Evolutionary conservation across 2,888 invertebrate genomes (phyloP), one percentile per base, ranked within the genome.

Genomic region (Dasypogon diadema): DNA sequence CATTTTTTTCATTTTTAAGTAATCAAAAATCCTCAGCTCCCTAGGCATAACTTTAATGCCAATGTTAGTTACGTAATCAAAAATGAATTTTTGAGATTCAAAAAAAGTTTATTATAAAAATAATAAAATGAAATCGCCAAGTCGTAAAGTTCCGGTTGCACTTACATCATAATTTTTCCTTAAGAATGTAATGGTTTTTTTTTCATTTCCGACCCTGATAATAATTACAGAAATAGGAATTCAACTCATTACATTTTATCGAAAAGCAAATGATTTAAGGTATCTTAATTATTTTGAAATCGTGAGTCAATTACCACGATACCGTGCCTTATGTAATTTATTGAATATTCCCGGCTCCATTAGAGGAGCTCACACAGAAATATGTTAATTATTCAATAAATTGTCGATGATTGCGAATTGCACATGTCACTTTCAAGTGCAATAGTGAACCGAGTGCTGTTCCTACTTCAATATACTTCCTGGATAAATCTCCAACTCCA

Each of bases 261-360:
- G 21, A 65, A 65, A 42, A 12, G 16, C 18, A 37, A 60, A 65
- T 65, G 21, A 65, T 21, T 65, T 65, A 14, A 12, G 22, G 42
- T 4, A 65, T 65, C 46, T 65, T 65, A 65, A 65, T 65, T 46
- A n/a, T 42, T 4, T 12, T 2, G 5, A 12, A 46, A 14, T 65
- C 65, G 65, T 65, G 65, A 65, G 42, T 65, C 21, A 65, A 65
- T 65, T 65, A 65, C 30, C 21, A 46, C 30, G 42, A 37, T 18
- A 21, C 6, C 12, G 3, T 46, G 22, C n/a, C 12, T 65, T 65
- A 21, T 22, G 21, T 65, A 65, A 60, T 18, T 8, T 37, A 12
- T 60, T 60, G 21, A 60, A 4, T 14, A 10, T 30, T 14, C 14
- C 14, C 14, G 10, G 18, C 1, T 5, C 18, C 21, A 18, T 8